A percentile compares a stretch with the other conserved stretches of the same genome.
Conservation (phyloP, 2,113 vertebrate species). For the rat (Rattus norvegicus) region GRCr8 NC_086020.1:35536001-35536500, state of each 20-base stretch:
- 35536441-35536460: slow-evolving; percentile 20
- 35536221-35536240: not conserved
- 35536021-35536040: not conserved
- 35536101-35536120: not conserved
- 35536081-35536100: not conserved
- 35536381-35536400: slow-evolving; percentile 35
- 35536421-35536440: not conserved
- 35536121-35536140: not conserved
- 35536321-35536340: not conserved
- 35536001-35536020: not conserved
- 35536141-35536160: not conserved
- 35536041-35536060: not conserved
- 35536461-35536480: slow-evolving; percentile 58
- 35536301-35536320: slow-evolving; percentile 9
- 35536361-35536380: slow-evolving; percentile 36
- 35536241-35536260: slow-evolving; percentile 20
- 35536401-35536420: not conserved
- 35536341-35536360: slow-evolving; percentile 27
- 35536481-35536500: slow-evolving; percentile 50
- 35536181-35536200: not conserved
- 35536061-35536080: not conserved
- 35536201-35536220: no score
- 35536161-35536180: not conserved
- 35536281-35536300: not conserved
- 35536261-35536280: slow-evolving; percentile 17